Evolutionary conservation across 92 coral and sea anemone genomes (phyloP), one percentile per base, ranked within the genome.

Genomic region (Desmophyllum pertusum): DNA sequence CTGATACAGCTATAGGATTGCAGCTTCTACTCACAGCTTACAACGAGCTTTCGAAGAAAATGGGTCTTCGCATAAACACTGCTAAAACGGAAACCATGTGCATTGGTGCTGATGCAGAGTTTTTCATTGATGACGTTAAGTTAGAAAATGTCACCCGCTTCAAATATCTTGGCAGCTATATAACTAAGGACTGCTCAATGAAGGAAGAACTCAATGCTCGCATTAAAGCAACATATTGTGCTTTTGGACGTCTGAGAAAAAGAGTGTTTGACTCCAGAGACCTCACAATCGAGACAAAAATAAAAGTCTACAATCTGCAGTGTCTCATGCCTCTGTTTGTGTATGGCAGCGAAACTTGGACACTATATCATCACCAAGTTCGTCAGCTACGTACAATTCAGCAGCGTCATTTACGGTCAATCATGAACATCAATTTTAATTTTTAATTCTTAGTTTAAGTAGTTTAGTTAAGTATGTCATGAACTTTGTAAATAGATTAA

Each of bases 71-170:
- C 46, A 76, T 76, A 36, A 76, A 84, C 77, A 84, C 77, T 0
- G 66, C n/a, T 1, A 84, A 84, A 76, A 84, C 83, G 25, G 83
- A 84, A n/a, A 84, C 88, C 59, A 76, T 66, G 83, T 76, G 77
- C 36, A 76, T 76, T 76, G 88, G 88, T 19, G 27, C 43, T 14
- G 8, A 35, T 10, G 78, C 83, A 55, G 88, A 85, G 48, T 85
- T 66, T 52, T 85, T 62, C 14, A 46, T 75, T 6, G 83, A 75
- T 17, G 64, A 76, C 39, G 42, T 43, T 10, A 65, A 65, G 39
- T 19, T 75, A 53, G 39, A 18, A 1, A 76, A 35, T 21, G 82
- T 84, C 46, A 64, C 64, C 17, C 81, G 82, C 52, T 84, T 84
- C 82, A 75, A 85, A 38, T 76, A 76, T 64, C 85, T 79, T 7